Base-by-base conservation (phyloP, 2,113 vertebrate species). In the Entelurus aequoreus region DNA sequence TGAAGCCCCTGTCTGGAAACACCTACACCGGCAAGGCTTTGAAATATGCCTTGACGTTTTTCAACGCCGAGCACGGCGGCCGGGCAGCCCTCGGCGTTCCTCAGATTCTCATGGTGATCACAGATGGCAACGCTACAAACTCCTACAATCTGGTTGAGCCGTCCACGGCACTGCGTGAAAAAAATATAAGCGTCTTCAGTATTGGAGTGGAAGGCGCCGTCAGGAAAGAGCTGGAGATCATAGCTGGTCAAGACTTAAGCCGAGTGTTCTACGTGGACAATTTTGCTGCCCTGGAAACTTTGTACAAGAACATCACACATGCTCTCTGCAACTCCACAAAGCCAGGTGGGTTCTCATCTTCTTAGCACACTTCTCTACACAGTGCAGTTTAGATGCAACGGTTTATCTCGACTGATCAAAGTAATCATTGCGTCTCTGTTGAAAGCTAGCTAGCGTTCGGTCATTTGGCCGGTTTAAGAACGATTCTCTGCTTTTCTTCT, bases 31-130 rank as follows among this genome's bases (percentile, higher is more conserved):
- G 83, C 5, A 84, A 54, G 15, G 91, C 91, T 61, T 63, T 94
- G 67, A 6, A 4, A 0, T 91, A 88, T 63, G 75, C 88, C 0
- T 57, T 88, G 6, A 9, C 72, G 15, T 89, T 70, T 74, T 92
- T 93, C 60, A 37, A 49, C 3, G 16, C 49, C 1, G 6, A 35
- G 5, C 16, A 89, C 5, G 90, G 91, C 5, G 90, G 92, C 0
- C 78, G 88, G 5, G 63, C 54, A 0, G 66, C 58, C 2, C 35
- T 54, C 12, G 28, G 73, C 1, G 68, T 92, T 46, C 77, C 89
- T 1, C 88, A 88, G 77, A 83, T 93, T 42, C 71, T 93, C 42
- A 75, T 93, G 71, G 80, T 93, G 51, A 90, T 94, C 71, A 93
- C 91, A 4, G 91, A 92, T 14, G 90, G 90, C 1, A 70, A 82